Evolutionary conservation across 1,140 invertebrate species (phyloP).

Genomic region (Lithobius niger): DNA sequence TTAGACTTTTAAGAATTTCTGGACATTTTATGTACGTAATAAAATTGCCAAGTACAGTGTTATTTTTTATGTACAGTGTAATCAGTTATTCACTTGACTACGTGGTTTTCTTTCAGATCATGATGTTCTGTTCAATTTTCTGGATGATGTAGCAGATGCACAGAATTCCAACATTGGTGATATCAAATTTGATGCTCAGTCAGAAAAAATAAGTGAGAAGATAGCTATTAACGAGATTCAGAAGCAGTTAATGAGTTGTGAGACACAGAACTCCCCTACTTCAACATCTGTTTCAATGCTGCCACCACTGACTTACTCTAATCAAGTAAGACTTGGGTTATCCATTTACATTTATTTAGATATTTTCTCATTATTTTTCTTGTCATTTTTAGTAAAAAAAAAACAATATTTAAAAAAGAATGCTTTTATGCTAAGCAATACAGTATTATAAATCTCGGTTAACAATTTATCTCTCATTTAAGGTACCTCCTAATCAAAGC

Average conservation of each 20-base stretch:
- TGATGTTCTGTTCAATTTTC: slow-evolving; percentile 6
- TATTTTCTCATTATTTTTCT: no score
- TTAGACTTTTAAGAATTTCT: no score
- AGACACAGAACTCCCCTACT: slow-evolving; percentile 37
- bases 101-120: slow-evolving; percentile 1
- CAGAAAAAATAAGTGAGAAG: slow-evolving; percentile 60
- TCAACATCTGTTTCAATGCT: slow-evolving; percentile 5
- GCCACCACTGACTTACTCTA: background rate
- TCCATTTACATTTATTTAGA: no score
- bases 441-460: background rate
- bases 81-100: slow-evolving; percentile 4
- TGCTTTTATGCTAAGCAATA: background rate
- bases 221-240: slow-evolving; percentile 80
- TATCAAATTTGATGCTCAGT: slow-evolving; percentile 17
- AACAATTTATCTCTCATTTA: background rate
- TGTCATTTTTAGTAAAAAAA: background rate
- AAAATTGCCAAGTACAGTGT: no score
- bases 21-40: background rate
- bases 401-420: background rate
- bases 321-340: no score
- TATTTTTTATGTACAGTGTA: slow-evolving; percentile 5
- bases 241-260: slow-evolving; percentile 72
- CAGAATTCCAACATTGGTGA: slow-evolving; percentile 37
- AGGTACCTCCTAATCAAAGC: background rate
- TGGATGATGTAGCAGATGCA: slow-evolving; percentile 29